Conservation (phyloP, 2,113 vertebrate species). For the Clarias gariepinus region DNA sequence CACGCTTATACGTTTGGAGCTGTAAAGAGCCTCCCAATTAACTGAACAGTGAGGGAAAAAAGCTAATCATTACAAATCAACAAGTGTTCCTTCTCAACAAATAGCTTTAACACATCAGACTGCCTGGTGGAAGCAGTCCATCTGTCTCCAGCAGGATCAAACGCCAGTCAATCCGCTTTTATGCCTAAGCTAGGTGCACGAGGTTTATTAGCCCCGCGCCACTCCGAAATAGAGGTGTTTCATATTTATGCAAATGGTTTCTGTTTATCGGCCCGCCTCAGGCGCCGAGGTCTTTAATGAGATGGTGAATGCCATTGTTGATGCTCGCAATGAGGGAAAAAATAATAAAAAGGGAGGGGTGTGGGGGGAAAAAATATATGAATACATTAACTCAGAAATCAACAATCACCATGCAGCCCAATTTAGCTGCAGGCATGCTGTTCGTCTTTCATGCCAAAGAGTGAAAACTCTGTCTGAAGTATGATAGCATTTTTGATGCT, state of each 20-base stretch:
- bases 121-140: slow-evolving; percentile 39
- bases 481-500: slow-evolving; percentile 41
- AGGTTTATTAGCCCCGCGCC: slow-evolving; percentile 52
- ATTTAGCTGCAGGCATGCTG: slow-evolving; percentile 46
- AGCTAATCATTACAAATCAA: slow-evolving; percentile 43
- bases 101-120: slow-evolving; percentile 32
- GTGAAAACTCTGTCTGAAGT: slow-evolving; percentile 27
- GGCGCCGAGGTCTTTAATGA: slow-evolving; percentile 58
- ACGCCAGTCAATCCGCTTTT: slow-evolving; percentile 40
- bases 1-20: neutral
- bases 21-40: slow-evolving; percentile 32
- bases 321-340: slow-evolving; percentile 49
- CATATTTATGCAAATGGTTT: slow-evolving; percentile 60
- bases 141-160: slow-evolving; percentile 46
- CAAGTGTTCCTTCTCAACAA: slow-evolving; percentile 40
- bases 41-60: slow-evolving; percentile 8
- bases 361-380: slow-evolving; percentile 35
- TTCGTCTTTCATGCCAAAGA: slow-evolving; percentile 37
- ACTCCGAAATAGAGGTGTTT: slow-evolving; percentile 55
- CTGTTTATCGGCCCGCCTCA: slow-evolving; percentile 56
- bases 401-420: slow-evolving; percentile 45
- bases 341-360: slow-evolving; percentile 42
- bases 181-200: slow-evolving; percentile 36
- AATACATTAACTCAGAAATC: slow-evolving; percentile 52
- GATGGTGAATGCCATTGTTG: slow-evolving; percentile 59